Conservation (phyloP, 2,888 invertebrate species). For the Anoplius nigerrimus region DNA sequence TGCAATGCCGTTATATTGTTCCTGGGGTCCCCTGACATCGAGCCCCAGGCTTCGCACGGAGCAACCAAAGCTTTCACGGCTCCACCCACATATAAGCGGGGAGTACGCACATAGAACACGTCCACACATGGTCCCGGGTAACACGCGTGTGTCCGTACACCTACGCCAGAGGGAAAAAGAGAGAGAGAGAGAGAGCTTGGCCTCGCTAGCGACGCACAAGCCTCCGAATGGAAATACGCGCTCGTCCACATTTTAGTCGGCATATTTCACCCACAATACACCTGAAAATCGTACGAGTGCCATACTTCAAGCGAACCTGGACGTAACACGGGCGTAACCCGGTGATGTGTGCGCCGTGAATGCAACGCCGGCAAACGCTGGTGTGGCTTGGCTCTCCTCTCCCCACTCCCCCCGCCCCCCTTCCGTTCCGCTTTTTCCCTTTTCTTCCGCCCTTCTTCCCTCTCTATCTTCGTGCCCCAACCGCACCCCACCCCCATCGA, state of each 20-base stretch:
- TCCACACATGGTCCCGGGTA: not conserved
- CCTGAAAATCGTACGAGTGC: slow-evolving; percentile 29
- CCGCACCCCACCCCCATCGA: not conserved
- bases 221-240: slow-evolving; percentile 3
- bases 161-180: too few relatives aligned
- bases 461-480: too few relatives aligned
- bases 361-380: slow-evolving; percentile 4
- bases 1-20: slow-evolving; percentile 45
- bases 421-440: not conserved
- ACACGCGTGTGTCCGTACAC: slow-evolving; percentile 3
- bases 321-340: slow-evolving; percentile 14
- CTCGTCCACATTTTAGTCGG: slow-evolving; percentile 11
- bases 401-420: not conserved
- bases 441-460: not conserved
- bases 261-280: slow-evolving; percentile 33
- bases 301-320: slow-evolving; percentile 15
- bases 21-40: slow-evolving; percentile 42
- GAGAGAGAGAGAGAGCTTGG: too few relatives aligned
- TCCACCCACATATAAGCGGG: not conserved
- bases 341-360: slow-evolving; percentile 8
- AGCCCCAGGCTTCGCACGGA: slow-evolving; percentile 30
- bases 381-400: slow-evolving; percentile 4
- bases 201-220: not conserved
- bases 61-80: slow-evolving; percentile 28
- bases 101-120: not conserved